Conservation (phyloP, 1,140 invertebrate species). For the Eufriesea mexicana region DNA sequence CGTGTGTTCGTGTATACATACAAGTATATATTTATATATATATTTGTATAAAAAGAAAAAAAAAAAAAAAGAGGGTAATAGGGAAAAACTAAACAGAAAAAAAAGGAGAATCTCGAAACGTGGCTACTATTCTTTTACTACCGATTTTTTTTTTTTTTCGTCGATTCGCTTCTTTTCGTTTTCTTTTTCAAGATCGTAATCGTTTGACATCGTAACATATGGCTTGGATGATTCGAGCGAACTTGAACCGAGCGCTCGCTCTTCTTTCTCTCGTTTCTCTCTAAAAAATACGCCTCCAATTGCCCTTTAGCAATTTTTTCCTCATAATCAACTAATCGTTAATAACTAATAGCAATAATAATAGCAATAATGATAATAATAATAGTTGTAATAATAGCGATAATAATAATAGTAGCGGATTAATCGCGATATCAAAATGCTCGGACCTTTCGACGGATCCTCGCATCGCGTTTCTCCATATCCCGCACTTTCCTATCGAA, state of each 20-base stretch:
- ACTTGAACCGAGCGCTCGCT: slow-evolving; percentile 53
- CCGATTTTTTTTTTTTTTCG: slow-evolving; percentile 36
- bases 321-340: slow-evolving; percentile 59
- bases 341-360: slow-evolving; percentile 63
- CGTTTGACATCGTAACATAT: slow-evolving; percentile 25
- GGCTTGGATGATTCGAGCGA: slow-evolving; percentile 63
- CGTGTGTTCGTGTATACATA: slow-evolving; percentile 47
- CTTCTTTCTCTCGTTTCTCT: slow-evolving; percentile 59
- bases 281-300: slow-evolving; percentile 81
- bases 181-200: not conserved
- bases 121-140: slow-evolving; percentile 65
- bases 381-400: slow-evolving; percentile 62
- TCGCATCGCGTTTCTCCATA: slow-evolving; percentile 28
- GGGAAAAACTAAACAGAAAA: slow-evolving; percentile 63
- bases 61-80: slow-evolving; percentile 10
- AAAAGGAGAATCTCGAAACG: slow-evolving; percentile 75
- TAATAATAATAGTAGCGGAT: slow-evolving; percentile 62
- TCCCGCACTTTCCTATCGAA: no score
- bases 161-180: slow-evolving; percentile 46
- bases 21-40: slow-evolving; percentile 37
- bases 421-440: slow-evolving; percentile 69
- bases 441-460: slow-evolving; percentile 39
- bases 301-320: slow-evolving; percentile 68
- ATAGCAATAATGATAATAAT: slow-evolving; percentile 61
- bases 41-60: slow-evolving; percentile 50